Evolutionary conservation across 2,113 vertebrate genomes (phyloP).

Genomic region (Ictalurus punctatus): DNA sequence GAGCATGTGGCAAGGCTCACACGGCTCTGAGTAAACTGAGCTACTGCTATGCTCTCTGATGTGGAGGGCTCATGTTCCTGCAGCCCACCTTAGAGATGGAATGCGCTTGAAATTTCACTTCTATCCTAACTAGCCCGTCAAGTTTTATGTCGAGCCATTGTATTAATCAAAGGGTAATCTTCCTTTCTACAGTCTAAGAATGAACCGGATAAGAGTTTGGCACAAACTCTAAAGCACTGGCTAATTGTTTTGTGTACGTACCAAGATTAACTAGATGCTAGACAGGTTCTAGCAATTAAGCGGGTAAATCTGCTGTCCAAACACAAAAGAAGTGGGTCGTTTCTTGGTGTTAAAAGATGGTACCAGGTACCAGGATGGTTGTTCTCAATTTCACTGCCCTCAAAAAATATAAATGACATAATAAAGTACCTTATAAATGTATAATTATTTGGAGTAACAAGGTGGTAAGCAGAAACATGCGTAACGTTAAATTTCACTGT

Average conservation of each 20-base stretch:
- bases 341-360: neutral
- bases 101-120: neutral
- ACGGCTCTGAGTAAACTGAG: slow-evolving; percentile 26
- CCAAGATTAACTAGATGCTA: neutral
- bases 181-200: neutral
- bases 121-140: neutral
- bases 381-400: neutral
- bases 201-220: neutral
- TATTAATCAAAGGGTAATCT: neutral
- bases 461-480: neutral
- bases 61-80: slow-evolving; percentile 13
- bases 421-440: neutral
- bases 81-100: slow-evolving; percentile 11
- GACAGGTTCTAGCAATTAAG: neutral
- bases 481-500: neutral
- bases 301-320: neutral
- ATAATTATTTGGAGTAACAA: neutral
- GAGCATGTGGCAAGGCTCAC: slow-evolving; percentile 44
- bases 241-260: neutral
- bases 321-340: neutral
- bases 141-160: neutral
- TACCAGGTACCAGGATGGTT: neutral
- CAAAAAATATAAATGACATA: neutral
- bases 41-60: slow-evolving; percentile 3
- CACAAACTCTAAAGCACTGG: neutral